These are phyloP conservation scores for Enteromius radiatus DNA, from an alignment of 2,797 vertebrate species.

Conservation along the genomic window DNA sequence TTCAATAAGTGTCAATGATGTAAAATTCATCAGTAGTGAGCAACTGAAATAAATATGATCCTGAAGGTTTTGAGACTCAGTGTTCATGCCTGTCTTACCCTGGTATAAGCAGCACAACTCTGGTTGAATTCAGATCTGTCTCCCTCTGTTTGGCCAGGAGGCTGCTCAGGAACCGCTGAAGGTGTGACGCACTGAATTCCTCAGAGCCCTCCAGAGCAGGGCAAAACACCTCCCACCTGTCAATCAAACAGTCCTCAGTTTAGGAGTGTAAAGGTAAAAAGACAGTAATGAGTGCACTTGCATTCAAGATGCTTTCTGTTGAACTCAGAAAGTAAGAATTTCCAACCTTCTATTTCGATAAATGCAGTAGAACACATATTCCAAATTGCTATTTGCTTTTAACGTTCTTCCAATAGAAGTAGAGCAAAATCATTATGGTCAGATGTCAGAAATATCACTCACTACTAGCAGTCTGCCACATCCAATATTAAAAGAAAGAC, in stretches of 20 bases:
- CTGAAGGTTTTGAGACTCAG: neutral
- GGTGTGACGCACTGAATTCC: conserved; percentile 86
- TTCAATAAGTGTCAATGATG: neutral
- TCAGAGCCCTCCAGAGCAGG: conserved; percentile 81
- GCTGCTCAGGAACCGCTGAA: conserved; percentile 87
- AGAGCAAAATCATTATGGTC: neutral
- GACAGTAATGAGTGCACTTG: neutral
- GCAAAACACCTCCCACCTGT: conserved; percentile 89
- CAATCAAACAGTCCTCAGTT: conserved; percentile 42
- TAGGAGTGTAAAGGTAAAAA: neutral
- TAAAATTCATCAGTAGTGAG: neutral
- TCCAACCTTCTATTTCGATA: neutral
- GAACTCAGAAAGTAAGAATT: neutral
- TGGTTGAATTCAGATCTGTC: conserved; percentile 66
- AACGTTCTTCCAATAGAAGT: neutral
- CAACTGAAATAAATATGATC: neutral
- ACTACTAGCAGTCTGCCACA: neutral
- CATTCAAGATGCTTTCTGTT: neutral
- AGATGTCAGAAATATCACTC: neutral
- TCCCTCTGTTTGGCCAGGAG: conserved; percentile 82
- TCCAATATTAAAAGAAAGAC: neutral
- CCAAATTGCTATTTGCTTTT: neutral
- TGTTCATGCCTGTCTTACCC: conserved; percentile 76
- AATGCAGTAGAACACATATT: neutral
- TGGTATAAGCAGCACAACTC: conserved; percentile 88